Evolutionary conservation across 1,140 invertebrate genomes (phyloP), one percentile per base, ranked within the genome.

Genomic region (Hormaphis cornu): DNA sequence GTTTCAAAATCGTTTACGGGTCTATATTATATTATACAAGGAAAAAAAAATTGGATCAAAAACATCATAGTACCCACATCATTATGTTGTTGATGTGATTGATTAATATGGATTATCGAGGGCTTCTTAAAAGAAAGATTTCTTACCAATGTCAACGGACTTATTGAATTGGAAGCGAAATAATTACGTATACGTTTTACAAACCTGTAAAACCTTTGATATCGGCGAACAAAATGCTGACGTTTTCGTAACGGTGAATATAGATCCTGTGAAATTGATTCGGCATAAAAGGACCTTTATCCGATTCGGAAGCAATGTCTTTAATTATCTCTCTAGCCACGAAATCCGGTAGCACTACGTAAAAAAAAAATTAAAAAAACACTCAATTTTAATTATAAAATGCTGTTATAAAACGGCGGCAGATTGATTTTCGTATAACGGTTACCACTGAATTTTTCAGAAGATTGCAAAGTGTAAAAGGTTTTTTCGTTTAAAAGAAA

Each of bases 141-240:
- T 40, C 4, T n/a, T 35, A 40, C 33, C 20, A 8, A 22, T 7
- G 28, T 59, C n/a, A n/a, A n/a, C n/a, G n/a, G n/a, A n/a, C n/a
- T n/a, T n/a, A n/a, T n/a, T n/a, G n/a, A n/a, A n/a, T n/a, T n/a
- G n/a, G n/a, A n/a, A n/a, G n/a, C n/a, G n/a, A n/a, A n/a, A n/a
- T n/a, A 42, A n/a, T n/a, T 35, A 12, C 28, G 22, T 0, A 1
- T 14, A 37, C 54, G 40, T 26, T 28, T 58, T 3, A 56, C 46
- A 20, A 79, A 92, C 91, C 90, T 70, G 95, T 97, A 75, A 97
- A 97, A 63, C 94, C 94, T 81, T 97, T 97, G 75, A 99, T 98
- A 76, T 99, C 97, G 14, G 97, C 96, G 78, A 97, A 99, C 1
- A 98, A 81, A 75, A 99, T 98, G 77, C 91, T 97, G 59, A 99